phyloP scores from a whole-genome alignment of 2,888 invertebrate species.

The Rotaria sp. region DNA sequence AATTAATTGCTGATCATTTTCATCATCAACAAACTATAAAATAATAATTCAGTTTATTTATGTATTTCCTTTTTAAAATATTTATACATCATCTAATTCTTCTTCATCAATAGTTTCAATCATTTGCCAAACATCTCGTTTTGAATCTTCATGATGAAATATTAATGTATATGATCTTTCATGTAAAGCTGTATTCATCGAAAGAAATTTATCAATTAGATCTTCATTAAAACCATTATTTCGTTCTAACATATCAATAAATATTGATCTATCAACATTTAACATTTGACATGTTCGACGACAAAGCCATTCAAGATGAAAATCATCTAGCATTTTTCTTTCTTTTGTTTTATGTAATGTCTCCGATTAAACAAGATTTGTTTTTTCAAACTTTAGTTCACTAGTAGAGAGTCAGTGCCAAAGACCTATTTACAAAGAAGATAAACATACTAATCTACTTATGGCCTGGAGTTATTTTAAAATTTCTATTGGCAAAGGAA shows the following conservation, averaged over 20 bases:
- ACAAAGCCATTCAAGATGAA: not conserved
- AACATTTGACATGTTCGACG: not conserved
- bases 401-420: no score
- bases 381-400: no score
- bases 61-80: not conserved
- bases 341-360: not conserved
- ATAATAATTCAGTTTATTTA: not conserved
- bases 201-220: not conserved
- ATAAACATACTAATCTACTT: no score
- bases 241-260: not conserved
- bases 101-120: not conserved
- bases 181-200: not conserved
- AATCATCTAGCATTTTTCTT: not conserved
- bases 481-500: no score
- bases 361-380: no score
- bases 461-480: no score
- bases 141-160: constrained; percentile 4
- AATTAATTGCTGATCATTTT: not conserved
- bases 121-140: not conserved
- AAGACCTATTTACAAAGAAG: no score
- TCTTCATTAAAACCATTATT: constrained; percentile 4
- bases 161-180: not conserved
- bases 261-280: not conserved
- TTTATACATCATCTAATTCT: not conserved
- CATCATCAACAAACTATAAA: not conserved